Conservation (phyloP, 2,888 invertebrate genomes). For the Volucella bombylans region DNA sequence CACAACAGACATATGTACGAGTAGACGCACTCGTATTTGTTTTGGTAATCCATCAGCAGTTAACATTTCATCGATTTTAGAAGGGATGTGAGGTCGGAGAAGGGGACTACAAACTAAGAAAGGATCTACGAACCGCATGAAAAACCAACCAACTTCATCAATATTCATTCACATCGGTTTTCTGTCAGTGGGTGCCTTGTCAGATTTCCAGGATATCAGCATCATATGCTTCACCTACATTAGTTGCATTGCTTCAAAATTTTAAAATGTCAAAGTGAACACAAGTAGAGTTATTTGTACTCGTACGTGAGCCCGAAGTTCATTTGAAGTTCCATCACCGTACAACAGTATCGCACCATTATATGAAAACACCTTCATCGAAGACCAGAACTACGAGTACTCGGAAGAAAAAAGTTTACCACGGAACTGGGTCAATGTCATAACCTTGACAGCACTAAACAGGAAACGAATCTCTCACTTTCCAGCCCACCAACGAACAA, state of each 20-base stretch:
- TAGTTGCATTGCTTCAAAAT: no score
- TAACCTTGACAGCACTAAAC: conserved; percentile 51
- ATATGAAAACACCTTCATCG: background rate
- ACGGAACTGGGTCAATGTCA: conserved; percentile 65
- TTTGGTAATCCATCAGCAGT: background rate
- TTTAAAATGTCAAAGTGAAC: no score
- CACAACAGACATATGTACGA: background rate
- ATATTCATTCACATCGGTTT: conserved; percentile 3
- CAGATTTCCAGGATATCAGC: no score
- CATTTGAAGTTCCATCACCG: conserved; percentile 7
- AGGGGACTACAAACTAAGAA: no score
- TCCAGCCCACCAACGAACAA: conserved; percentile 26
- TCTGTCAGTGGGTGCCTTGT: background rate
- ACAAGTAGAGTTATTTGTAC: no score
- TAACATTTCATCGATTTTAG: background rate
- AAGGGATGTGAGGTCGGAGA: no score
- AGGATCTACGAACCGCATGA: background rate
- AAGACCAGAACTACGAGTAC: background rate
- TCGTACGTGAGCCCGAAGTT: background rate
- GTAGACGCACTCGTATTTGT: no score
- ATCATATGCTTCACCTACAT: no score
- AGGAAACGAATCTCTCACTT: background rate
- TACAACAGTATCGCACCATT: conserved; percentile 11
- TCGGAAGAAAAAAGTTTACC: background rate
- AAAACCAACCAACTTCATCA: background rate